These are phyloP conservation scores for Genyomyrus donnyi DNA, from an alignment of 2,113 vertebrate species.

Conservation along the genomic window DNA sequence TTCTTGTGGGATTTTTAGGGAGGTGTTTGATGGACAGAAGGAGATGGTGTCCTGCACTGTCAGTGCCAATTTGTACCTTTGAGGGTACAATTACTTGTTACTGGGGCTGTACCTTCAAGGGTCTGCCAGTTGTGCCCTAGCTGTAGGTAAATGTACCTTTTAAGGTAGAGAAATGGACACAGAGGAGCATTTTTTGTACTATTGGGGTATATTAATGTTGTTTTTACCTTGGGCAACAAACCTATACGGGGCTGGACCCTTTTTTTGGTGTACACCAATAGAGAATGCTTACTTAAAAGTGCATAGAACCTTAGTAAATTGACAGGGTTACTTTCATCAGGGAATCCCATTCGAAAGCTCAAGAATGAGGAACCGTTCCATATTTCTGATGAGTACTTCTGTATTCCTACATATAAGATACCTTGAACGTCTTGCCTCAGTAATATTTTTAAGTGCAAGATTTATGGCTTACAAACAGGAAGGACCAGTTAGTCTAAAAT, in stretches of 20 bases:
- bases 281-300: neutral
- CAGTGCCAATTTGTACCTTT: neutral
- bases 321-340: neutral
- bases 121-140: neutral
- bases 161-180: neutral
- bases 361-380: neutral
- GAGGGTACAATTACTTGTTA: neutral
- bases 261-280: neutral
- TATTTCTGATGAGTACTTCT: constrained; percentile 1
- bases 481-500: neutral
- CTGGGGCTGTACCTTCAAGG: neutral
- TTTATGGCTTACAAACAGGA: neutral
- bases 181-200: neutral
- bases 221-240: neutral
- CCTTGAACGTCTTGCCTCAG: neutral
- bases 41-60: neutral
- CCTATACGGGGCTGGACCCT: neutral
- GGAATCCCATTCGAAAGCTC: neutral
- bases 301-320: neutral
- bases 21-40: neutral
- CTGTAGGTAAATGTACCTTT: neutral
- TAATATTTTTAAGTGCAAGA: neutral
- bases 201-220: neutral
- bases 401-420: neutral
- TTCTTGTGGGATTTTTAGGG: neutral